Conservation (phyloP, 2,888 invertebrate species). For the Anoplius nigerrimus region DNA sequence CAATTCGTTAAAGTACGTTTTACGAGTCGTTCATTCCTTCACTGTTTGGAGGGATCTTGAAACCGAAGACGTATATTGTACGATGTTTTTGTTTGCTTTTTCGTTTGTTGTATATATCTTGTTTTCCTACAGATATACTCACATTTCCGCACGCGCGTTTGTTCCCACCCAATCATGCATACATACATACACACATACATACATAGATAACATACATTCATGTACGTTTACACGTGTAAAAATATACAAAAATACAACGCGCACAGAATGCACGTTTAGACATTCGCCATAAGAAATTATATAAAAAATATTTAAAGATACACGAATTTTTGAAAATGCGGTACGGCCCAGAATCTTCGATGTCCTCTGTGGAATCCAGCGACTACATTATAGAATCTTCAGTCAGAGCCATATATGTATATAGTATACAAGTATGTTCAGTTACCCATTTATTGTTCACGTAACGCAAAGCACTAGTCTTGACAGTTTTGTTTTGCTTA, state of each 20-base stretch:
- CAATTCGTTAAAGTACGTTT: background rate
- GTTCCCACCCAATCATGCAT: slow-evolving; percentile 10
- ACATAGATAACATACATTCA: background rate
- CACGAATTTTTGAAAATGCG: slow-evolving; percentile 16
- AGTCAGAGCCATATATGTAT: background rate
- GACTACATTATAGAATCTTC: background rate
- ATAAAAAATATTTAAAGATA: slow-evolving; percentile 42
- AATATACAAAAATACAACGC: slow-evolving; percentile 3
- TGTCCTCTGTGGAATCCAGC: slow-evolving; percentile 4
- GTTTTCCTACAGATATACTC: too few relatives aligned
- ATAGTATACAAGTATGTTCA: background rate
- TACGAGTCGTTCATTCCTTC: too few relatives aligned
- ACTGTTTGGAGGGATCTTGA: too few relatives aligned
- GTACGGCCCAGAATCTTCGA: background rate
- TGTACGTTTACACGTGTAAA: background rate
- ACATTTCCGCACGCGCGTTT: too few relatives aligned
- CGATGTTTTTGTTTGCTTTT: too few relatives aligned
- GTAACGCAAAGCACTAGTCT: slow-evolving; percentile 30
- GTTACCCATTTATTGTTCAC: background rate
- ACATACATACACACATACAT: background rate
- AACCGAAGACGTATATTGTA: too few relatives aligned
- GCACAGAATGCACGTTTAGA: too few relatives aligned
- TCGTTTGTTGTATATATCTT: too few relatives aligned
- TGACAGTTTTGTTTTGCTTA: background rate
- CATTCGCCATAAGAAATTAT: too few relatives aligned